A percentile compares a stretch with the other conserved stretches of the same genome.
Conservation (phyloP, 2,888 invertebrate species). For the Eudasyphora cyanicolor region DNA sequence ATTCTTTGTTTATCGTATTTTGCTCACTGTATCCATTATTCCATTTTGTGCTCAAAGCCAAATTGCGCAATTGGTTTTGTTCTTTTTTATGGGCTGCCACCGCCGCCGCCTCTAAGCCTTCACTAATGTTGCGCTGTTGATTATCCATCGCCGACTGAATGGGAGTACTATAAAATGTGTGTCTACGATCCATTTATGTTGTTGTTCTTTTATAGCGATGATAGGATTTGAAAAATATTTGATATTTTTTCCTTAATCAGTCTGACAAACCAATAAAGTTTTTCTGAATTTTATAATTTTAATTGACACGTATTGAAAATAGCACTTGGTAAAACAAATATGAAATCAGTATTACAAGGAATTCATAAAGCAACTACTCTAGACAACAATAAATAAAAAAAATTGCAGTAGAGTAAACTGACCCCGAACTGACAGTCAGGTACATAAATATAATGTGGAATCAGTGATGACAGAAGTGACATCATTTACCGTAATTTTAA, state of each 20-base stretch:
- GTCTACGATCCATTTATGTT: not conserved
- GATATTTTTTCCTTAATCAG: not conserved
- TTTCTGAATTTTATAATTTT: not conserved
- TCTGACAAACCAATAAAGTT: too few species aligned
- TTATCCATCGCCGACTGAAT: not conserved
- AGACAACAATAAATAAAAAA: too few species aligned
- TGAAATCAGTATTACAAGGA: too few species aligned
- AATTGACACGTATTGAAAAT: not conserved
- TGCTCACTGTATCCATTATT: too few species aligned
- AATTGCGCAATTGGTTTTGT: slow-evolving; percentile 21
- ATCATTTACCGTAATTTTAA: too few species aligned
- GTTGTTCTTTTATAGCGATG: not conserved
- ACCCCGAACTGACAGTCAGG: too few species aligned
- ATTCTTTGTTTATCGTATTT: not conserved
- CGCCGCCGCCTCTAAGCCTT: not conserved
- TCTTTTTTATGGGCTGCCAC: slow-evolving; percentile 16
- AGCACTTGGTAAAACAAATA: too few species aligned
- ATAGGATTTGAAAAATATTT: too few species aligned
- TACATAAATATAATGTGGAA: too few species aligned
- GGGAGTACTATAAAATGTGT: not conserved
- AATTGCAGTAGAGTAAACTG: too few species aligned
- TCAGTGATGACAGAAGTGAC: too few species aligned
- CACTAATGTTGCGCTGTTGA: not conserved
- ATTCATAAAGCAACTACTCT: too few species aligned
- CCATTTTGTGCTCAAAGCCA: slow-evolving; percentile 10